phyloP scores from a whole-genome alignment of 2,888 invertebrate species.

The Geotrupes spiniger region DNA sequence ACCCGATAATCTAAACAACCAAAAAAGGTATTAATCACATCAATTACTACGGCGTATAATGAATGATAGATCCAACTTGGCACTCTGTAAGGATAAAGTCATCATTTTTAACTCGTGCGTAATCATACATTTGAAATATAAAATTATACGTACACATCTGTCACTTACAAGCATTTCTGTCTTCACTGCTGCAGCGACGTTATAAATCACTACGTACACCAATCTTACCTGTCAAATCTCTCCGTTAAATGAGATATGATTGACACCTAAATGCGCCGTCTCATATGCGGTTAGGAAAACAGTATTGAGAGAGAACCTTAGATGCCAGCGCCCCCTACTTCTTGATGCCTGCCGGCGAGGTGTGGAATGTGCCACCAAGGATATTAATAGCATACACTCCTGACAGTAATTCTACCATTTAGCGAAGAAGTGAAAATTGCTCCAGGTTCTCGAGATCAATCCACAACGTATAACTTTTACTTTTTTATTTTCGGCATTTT shows the following conservation, averaged over 20 bases:
- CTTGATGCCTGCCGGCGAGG: slow-evolving; percentile 18
- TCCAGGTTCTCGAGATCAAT: slow-evolving; percentile 12
- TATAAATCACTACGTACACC: slow-evolving; percentile 49
- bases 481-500: neutral
- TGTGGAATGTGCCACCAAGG: slow-evolving; percentile 27
- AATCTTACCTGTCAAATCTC: slow-evolving; percentile 48
- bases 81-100: slow-evolving; percentile 41
- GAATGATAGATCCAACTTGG: slow-evolving; percentile 24
- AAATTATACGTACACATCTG: slow-evolving; percentile 47
- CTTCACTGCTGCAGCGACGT: slow-evolving; percentile 42
- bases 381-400: slow-evolving; percentile 27
- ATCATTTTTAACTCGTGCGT: slow-evolving; percentile 46
- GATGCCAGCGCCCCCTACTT: slow-evolving; percentile 8
- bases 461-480: neutral
- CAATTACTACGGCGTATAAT: slow-evolving; percentile 33
- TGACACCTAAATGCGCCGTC: slow-evolving; percentile 47
- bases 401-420: slow-evolving; percentile 31
- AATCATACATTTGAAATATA: slow-evolving; percentile 44
- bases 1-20: slow-evolving; percentile 31
- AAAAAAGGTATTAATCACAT: slow-evolving; percentile 40
- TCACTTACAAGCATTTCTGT: slow-evolving; percentile 47
- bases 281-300: slow-evolving; percentile 27
- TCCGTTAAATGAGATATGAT: slow-evolving; percentile 50
- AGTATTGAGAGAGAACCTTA: slow-evolving; percentile 10
- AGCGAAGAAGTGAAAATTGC: slow-evolving; percentile 30